Evolutionary conservation across 2,113 vertebrate species (phyloP).

Genomic region (Cricetomys ansorgei): DNA sequence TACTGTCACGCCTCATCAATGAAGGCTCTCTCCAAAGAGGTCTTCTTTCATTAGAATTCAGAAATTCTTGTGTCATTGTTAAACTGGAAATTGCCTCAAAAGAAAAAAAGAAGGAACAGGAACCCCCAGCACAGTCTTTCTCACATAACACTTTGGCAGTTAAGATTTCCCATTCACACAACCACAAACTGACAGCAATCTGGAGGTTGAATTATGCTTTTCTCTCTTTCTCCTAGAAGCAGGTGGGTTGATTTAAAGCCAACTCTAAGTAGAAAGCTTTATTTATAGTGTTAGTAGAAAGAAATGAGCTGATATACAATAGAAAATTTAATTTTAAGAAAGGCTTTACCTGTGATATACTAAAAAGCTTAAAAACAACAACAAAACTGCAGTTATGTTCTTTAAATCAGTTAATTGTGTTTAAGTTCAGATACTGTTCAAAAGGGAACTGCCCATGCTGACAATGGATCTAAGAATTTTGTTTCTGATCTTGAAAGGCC

Average conservation of each 20-base stretch:
- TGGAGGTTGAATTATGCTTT: constrained; percentile 69
- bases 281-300: constrained; percentile 78
- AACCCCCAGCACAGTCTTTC: background rate
- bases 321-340: constrained; percentile 67
- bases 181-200: constrained; percentile 74
- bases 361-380: constrained; percentile 69
- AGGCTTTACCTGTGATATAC: constrained; percentile 69
- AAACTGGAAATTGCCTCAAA: constrained; percentile 50
- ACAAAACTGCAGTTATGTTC: constrained; percentile 71
- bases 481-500: background rate
- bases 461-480: constrained; percentile 69
- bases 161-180: constrained; percentile 74
- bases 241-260: constrained; percentile 78
- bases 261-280: constrained; percentile 79
- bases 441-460: constrained; percentile 56
- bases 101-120: background rate
- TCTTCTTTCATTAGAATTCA: constrained; percentile 59
- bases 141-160: constrained; percentile 65
- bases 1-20: background rate
- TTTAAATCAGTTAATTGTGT: constrained; percentile 64
- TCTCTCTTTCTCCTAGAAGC: constrained; percentile 60
- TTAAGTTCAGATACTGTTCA: constrained; percentile 60
- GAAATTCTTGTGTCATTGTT: constrained; percentile 66
- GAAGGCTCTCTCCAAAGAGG: constrained; percentile 14
- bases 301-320: constrained; percentile 68